phyloP scores from a whole-genome alignment of 2,797 vertebrate genomes.

The Phrynocephalus forsythii region DNA sequence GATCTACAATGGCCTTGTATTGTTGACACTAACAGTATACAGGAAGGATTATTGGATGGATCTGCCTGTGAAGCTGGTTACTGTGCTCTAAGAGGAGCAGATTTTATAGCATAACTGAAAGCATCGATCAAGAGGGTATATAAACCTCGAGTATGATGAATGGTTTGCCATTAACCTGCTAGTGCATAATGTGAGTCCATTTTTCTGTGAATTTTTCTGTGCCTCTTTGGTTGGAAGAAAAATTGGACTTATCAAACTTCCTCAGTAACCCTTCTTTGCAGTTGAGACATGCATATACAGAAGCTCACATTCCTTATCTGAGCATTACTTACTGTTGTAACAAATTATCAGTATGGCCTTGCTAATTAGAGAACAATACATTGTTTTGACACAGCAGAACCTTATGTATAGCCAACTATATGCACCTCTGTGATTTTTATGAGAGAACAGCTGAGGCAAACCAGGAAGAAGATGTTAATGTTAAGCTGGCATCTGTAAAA shows the following conservation, averaged over 20 bases:
- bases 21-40: neutral
- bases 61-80: neutral
- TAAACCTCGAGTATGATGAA: neutral
- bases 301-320: neutral
- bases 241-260: neutral
- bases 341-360: neutral
- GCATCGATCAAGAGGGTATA: neutral
- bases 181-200: neutral
- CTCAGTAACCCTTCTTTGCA: neutral
- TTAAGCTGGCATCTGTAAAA: neutral
- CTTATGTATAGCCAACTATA: neutral
- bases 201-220: constrained; percentile 1
- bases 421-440: neutral
- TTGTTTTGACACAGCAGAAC: neutral
- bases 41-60: neutral
- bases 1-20: neutral
- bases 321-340: neutral
- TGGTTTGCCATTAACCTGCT: neutral
- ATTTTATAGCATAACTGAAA: neutral
- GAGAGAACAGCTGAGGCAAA: neutral
- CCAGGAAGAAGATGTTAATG: neutral
- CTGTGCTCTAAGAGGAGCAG: neutral
- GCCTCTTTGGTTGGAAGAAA: neutral
- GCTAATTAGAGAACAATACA: neutral
- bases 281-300: neutral